Evolutionary conservation across 2,888 invertebrate genomes (phyloP), one percentile per base, ranked within the genome.

Genomic region (Lymantria monacha): DNA sequence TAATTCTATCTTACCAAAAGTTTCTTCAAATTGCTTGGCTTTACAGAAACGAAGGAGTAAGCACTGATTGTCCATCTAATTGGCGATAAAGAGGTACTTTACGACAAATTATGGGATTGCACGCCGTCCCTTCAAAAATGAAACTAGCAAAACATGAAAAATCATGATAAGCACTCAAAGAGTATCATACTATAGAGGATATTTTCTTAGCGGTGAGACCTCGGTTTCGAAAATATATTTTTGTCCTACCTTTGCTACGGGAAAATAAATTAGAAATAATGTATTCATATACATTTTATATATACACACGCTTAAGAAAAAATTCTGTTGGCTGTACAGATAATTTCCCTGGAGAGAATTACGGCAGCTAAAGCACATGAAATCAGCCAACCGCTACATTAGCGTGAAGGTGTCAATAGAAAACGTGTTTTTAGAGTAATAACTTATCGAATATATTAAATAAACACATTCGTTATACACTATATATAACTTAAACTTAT

Each of bases 281-380:
- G 38, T 38, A 38, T 38, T 38, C 38, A 38, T n/a, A 37, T 1
- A n/a, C n/a, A n/a, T 15, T 15, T 44, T 14, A 14, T 15, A 37
- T 44, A 37, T 44, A 11, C 44, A 44, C 36, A 9, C 14, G 22
- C 13, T 44, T 37, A 36, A 44, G 44, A 36, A 37, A 14, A 44
- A 14, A 12, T 38, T 38, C 12, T 37, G 15, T 37, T 9, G 36
- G n/a, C 12, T 30, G 22, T 44, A 44, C 13, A 12, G 37, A 44
- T 44, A 37, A 44, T 44, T 44, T 44, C 44, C 44, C 44, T 37
- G 7, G 44, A 44, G 44, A 42, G 5, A 11, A 33, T 33, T 36
- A n/a, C 22, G 44, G n/a, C 3, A 1, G 30, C 14, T 14, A 13
- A 7, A 0, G 33, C 12, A 14, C 44, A 14, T 33, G 14, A 13